phyloP scores from a whole-genome alignment of 2,113 vertebrate species.

The Platycercus adscitus region DNA sequence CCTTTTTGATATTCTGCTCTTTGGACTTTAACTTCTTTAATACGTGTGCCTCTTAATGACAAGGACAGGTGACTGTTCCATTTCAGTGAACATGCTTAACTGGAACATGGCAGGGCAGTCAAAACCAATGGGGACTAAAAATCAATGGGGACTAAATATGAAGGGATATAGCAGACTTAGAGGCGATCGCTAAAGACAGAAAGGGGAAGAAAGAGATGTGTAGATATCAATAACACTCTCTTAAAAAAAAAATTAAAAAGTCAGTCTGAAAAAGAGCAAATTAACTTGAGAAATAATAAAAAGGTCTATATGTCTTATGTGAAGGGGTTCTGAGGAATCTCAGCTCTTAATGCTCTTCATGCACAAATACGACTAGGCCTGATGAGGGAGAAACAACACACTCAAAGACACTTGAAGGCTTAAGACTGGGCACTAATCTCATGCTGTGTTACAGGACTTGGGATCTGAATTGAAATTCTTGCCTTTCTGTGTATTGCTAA shows the following conservation, averaged over 20 bases:
- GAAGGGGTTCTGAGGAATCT: not conserved
- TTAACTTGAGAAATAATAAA: not conserved
- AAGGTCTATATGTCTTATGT: not conserved
- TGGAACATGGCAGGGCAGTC: not conserved
- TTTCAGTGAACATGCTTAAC: conserved; percentile 26
- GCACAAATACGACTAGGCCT: fast-evolving
- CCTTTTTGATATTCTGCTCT: conserved; percentile 60
- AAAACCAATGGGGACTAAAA: not conserved
- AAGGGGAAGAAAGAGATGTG: not conserved
- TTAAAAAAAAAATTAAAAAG: too few species aligned
- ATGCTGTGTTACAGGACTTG: not conserved
- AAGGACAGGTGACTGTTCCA: conserved; percentile 49
- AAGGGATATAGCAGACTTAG: not conserved
- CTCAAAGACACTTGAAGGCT: not conserved
- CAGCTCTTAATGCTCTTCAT: not conserved
- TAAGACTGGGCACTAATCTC: not conserved
- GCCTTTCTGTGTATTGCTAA: not conserved
- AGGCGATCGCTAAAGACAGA: not conserved
- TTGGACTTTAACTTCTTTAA: conserved; percentile 60
- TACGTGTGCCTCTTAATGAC: conserved; percentile 11
- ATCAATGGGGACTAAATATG: not conserved
- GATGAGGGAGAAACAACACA: not conserved
- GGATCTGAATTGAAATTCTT: not conserved
- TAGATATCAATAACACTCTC: not conserved
- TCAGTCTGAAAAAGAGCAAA: not conserved